A percentile compares a stretch with the other conserved stretches of the same genome.
These are phyloP conservation scores for Eueides isabella DNA, from an alignment of 1,140 invertebrate genomes.

Conservation along the genomic window DNA sequence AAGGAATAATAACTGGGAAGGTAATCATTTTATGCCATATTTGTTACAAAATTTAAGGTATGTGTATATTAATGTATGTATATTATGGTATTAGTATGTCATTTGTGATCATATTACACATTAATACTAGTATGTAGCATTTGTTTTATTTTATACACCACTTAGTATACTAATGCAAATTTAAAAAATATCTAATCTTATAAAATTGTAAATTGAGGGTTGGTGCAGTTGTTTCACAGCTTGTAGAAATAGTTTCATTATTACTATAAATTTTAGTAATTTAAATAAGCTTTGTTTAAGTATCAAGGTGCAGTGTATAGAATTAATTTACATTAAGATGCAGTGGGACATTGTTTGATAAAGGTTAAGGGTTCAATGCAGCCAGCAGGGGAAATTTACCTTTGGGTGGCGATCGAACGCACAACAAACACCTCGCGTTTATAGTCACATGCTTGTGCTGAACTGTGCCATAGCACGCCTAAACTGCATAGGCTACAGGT, in stretches of 20 bases:
- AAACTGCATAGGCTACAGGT: no score
- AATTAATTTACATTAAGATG: no score
- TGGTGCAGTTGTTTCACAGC: background rate
- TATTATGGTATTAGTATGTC: background rate
- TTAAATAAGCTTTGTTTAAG: no score
- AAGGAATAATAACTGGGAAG: background rate
- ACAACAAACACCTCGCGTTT: no score
- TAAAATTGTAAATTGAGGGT: background rate
- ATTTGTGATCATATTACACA: slow-evolving; percentile 7
- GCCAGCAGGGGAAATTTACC: no score
- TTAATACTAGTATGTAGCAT: background rate
- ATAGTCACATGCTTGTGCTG: no score
- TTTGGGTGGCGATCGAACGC: no score
- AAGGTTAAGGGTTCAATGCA: no score
- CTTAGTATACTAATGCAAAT: background rate
- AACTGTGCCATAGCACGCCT: no score
- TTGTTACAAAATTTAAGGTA: background rate
- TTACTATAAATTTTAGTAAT: background rate
- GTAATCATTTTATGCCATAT: background rate
- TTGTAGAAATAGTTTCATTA: background rate
- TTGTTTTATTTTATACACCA: background rate
- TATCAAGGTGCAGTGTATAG: no score
- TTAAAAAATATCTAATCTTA: background rate
- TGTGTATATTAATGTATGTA: slow-evolving; percentile 6
- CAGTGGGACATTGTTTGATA: no score